Base-by-base conservation (phyloP, 2,113 vertebrate species). In the Corythornis vintsioides region DNA sequence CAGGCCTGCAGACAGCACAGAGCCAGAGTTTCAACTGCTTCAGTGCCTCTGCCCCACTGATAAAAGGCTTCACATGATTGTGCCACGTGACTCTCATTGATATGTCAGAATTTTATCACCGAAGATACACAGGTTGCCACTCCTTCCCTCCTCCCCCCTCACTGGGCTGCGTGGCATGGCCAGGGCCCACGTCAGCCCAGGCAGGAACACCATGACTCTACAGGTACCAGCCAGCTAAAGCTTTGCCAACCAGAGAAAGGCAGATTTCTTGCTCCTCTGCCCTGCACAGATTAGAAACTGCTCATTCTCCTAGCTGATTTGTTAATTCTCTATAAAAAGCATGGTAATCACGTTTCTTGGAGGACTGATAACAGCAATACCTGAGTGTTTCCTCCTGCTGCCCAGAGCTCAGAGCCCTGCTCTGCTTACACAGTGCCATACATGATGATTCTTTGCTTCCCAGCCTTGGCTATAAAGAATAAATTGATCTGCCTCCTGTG, bases 341-440 rank as follows among this genome's bases (percentile, higher is more conserved):
- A 67, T 7, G 76, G 66, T 76, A 64, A 75, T 64, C 43, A n/a
- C 75, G 56, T 73, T 86, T 94, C 95, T 70, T 11, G 35, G 67
- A 56, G 48, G 35, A 72, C 48, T 70, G 75, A 40, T 59, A 91
- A 70, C 53, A 80, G 89, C 88, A 63, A 65, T 28, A 53, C 26
- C 60, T 91, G 65, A 93, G 0, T 21, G 79, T 83, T 95, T 88
- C 92, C 47, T 66, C 74, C 15, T 88, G 83, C 93, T 95, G 89
- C 90, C 50, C 89, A 92, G 84, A 80, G 55, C 45, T 72, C 35
- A 87, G 76, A 88, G 29, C 69, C 31, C 35, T 72, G 43, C 56
- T 73, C 78, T 45, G 35, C 53, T 57, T 43, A 67, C 15, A 52
- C 35, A 83, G 42, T 33, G 21, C 22, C n/a, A 47, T 9, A 56